Base-by-base conservation (phyloP, 2,113 vertebrate species). In the Tamias sibiricus region DNA sequence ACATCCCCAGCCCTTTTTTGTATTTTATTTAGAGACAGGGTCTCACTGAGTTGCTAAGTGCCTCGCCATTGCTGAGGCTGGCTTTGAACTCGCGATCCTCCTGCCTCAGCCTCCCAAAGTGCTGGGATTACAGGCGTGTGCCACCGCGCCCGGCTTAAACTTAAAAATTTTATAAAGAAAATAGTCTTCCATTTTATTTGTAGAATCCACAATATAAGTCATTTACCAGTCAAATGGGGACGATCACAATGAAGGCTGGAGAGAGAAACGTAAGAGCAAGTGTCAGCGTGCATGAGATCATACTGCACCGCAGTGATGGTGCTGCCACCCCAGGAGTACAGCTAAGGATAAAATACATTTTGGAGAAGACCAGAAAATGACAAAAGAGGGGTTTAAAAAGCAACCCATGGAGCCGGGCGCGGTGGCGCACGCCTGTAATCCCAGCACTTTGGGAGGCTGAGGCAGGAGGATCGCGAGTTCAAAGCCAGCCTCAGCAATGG, bases 131-230 rank as follows among this genome's bases (percentile, higher is more conserved):
- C n/a, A n/a, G n/a, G n/a, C n/a, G n/a, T n/a, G n/a, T n/a, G n/a
- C n/a, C n/a, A n/a, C n/a, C n/a, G n/a, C n/a, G n/a, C n/a, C n/a
- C n/a, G n/a, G 24, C 30, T 14, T 66, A 95, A 91, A 9, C 12
- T n/a, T 77, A 40, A 95, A 59, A 96, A 88, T 96, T 95, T 79
- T 87, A 28, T 71, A 83, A 83, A 79, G 37, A 96, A 84, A 96
- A 94, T 7, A 77, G 16, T 86, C 42, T 94, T 91, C n/a, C 30
- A 83, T 22, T 1, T 91, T 66, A 88, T 47, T 75, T 77, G 37
- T 57, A 30, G 59, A 76, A 82, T 62, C 22, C 49, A 89, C 42
- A 93, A 91, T 52, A 35, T 57, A 91, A 62, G 49, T 75, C 32
- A 87, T 74, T 82, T 83, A 86, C 28, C 76, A 87, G 57, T 86